Evolutionary conservation across 2,797 vertebrate species (phyloP), one percentile per base, ranked within the genome.

Genomic region (Scomberomorus guttatus): DNA sequence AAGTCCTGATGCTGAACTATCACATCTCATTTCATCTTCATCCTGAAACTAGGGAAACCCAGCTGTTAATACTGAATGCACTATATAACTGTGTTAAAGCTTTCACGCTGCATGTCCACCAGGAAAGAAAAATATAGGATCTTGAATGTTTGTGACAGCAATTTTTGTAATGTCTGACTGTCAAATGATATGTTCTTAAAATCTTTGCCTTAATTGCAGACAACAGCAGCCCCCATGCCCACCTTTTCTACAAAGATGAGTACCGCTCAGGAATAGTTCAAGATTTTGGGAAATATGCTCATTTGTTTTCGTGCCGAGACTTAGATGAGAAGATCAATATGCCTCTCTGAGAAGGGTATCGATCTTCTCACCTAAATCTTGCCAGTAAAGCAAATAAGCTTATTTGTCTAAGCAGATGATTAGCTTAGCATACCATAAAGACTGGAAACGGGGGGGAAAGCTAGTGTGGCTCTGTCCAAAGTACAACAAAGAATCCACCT

Each of bases 11-110:
- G 32, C 20, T 32, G n/a, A 44, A 57, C 51, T 18, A 18, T 81
- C 61, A 57, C 9, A 24, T 77, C 13, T 54, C 10, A 27, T 80
- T 84, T 61, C 22, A 58, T 55, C 57, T 76, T 78, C 48, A 59
- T 62, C 20, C 57, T 69, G 25, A 64, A 46, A 71, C 48, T 4
- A 20, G 7, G 0, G 4, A 61, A 39, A 32, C 29, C 29, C 29
- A 32, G 46, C 10, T 50, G 48, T 60, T 42, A 29, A 27, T 56
- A 62, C 18, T 63, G 14, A 39, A 42, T 71, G 24, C 34, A 54
- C n/a, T n/a, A 39, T 2, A 75, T 10, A 39, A 13, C 42, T 15
- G 18, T 7, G n/a, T n/a, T n/a, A n/a, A n/a, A 48, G 59, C 34
- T 46, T 27, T 70, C 27, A 10, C 1, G 5, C 0, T 37, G 10